Evolutionary conservation across 2,113 vertebrate genomes (phyloP).

Genomic region (Vidua chalybeata): DNA sequence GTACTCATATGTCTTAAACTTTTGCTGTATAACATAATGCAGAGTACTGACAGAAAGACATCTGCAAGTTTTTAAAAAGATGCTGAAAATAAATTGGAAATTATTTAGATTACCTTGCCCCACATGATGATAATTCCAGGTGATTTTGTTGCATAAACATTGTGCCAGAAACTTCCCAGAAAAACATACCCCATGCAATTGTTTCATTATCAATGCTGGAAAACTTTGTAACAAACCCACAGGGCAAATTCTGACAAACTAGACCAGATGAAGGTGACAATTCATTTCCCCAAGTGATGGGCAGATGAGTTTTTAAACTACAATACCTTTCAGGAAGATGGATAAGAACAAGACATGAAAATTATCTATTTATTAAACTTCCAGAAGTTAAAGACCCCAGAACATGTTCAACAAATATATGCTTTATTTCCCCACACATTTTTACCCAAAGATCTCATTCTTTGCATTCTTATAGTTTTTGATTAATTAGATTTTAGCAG

Average conservation of each 20-base stretch:
- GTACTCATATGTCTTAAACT: background rate
- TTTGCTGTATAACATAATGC: background rate
- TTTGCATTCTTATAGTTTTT: background rate
- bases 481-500: background rate
- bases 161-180: background rate
- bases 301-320: background rate
- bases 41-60: background rate
- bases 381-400: background rate
- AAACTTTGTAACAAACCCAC: background rate
- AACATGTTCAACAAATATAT: background rate
- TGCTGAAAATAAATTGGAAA: background rate
- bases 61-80: background rate
- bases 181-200: background rate
- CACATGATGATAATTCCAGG: background rate
- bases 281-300: background rate
- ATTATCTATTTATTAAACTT: background rate
- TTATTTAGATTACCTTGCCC: background rate
- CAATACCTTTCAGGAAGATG: background rate
- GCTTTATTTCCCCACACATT: accelerated
- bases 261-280: background rate
- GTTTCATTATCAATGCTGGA: background rate
- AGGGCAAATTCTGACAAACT: background rate
- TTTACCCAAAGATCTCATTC: background rate
- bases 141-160: background rate
- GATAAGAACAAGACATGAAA: background rate